phyloP scores from a whole-genome alignment of 1,140 invertebrate genomes.

The Drosophila lacertosa region DNA sequence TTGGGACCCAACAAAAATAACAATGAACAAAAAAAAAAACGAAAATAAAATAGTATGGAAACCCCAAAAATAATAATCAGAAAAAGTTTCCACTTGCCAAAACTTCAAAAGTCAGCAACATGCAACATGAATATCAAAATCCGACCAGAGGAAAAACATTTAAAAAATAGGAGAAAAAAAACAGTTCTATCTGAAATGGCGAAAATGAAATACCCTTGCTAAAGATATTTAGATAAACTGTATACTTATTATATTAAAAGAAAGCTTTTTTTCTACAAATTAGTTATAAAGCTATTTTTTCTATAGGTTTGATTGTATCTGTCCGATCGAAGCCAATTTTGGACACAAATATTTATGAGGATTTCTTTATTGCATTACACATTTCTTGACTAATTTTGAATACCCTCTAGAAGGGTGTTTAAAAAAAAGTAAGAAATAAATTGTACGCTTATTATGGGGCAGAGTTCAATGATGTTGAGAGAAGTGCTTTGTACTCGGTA shows the following conservation, averaged over 20 bases:
- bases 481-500: conserved; percentile 56
- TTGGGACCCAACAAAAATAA: conserved; percentile 6
- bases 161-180: background rate
- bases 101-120: conserved; percentile 80
- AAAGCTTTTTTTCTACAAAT: background rate
- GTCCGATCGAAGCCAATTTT: too few species aligned
- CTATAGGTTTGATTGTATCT: too few species aligned
- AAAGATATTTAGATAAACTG: background rate
- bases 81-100: conserved; percentile 63
- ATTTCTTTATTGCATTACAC: background rate
- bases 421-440: background rate
- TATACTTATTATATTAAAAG: too few species aligned
- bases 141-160: conserved; percentile 30
- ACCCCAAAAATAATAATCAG: conserved; percentile 25
- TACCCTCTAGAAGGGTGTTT: background rate
- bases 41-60: conserved; percentile 18
- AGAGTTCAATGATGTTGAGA: conserved; percentile 27
- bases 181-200: background rate
- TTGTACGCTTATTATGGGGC: conserved; percentile 9
- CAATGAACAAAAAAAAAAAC: conserved; percentile 27
- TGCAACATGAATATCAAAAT: conserved; percentile 82
- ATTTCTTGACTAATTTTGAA: background rate
- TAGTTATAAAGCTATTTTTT: too few species aligned
- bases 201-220: conserved; percentile 10
- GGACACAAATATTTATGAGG: too few species aligned